Conservation (phyloP, 2,113 vertebrate species). For the Xenus cinereus region DNA sequence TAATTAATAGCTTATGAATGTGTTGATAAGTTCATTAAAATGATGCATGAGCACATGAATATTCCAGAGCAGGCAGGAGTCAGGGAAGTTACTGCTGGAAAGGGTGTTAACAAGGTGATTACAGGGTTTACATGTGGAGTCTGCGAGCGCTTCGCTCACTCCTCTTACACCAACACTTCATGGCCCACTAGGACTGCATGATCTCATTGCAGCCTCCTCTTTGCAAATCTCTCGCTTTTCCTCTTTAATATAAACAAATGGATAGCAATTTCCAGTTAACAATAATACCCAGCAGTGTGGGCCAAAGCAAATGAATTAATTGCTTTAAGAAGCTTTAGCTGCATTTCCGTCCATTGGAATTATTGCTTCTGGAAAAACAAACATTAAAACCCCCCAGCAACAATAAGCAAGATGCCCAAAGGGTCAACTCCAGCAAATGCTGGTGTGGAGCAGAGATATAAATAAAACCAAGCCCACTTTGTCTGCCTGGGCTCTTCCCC, state of each 20-base stretch:
- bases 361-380: background rate
- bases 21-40: slow-evolving; percentile 47
- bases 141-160: background rate
- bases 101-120: background rate
- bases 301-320: slow-evolving; percentile 7
- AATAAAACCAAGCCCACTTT: background rate
- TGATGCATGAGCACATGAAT: slow-evolving; percentile 39
- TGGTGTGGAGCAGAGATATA: background rate
- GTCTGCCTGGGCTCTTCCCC: background rate
- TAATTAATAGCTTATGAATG: slow-evolving; percentile 24
- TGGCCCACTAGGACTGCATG: background rate
- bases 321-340: background rate
- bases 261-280: background rate
- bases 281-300: background rate
- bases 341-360: background rate
- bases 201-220: background rate
- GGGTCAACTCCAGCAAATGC: background rate
- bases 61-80: slow-evolving; percentile 30
- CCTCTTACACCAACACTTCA: background rate
- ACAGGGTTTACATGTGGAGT: background rate
- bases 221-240: background rate
- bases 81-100: background rate
- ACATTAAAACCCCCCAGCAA: background rate
- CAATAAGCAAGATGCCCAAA: background rate
- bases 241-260: background rate